Evolutionary conservation across 2,888 invertebrate species (phyloP), one percentile per base, ranked within the genome.

Genomic region (Cremastobaeus sp.): DNA sequence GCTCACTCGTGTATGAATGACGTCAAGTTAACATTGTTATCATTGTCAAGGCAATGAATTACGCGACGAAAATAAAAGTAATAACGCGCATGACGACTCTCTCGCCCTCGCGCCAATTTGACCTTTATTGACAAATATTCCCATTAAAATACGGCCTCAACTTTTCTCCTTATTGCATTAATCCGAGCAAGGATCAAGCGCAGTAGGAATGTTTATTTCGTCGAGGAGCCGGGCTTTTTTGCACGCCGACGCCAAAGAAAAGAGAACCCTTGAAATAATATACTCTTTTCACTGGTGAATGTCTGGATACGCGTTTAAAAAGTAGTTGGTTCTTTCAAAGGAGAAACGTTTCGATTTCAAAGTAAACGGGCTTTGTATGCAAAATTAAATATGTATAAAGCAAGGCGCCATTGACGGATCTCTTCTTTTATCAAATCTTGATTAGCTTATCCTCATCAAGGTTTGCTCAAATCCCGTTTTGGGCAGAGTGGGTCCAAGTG

Each of bases 201-300:
- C 32, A 43, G 18, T 21, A 18, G 20, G 41, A 55, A 55, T 41
- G 41, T 55, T 55, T 39, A 18, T 41, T 55, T 39, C 41, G 41
- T 12, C 20, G 55, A 39, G 34, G 21, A 5, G 52, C 37, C 12
- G 25, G 15, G 14, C 30, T 55, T 30, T 39, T 55, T 39, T 35
- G 41, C 20, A 32, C 30, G 41, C 28, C 28, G 37, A 28, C 25
- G 59, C 47, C 15, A 37, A 35, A 47, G 59, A 47, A 59, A 59
- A 57, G 37, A 59, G 47, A 59, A 25, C 57, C 45, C 47, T 47
- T 45, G 47, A 59, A 59, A 59, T 59, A 59, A 59, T 59, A 25
- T 47, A 28, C 59, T 59, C 47, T 59, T 48, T 32, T 50, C 35
- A 14, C 30, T 25, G 18, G 6, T 60, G 48, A 39, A 48, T 32